These are phyloP conservation scores for Trachelipus rathkii DNA, from an alignment of 1,140 invertebrate species.

Conservation along the genomic window DNA sequence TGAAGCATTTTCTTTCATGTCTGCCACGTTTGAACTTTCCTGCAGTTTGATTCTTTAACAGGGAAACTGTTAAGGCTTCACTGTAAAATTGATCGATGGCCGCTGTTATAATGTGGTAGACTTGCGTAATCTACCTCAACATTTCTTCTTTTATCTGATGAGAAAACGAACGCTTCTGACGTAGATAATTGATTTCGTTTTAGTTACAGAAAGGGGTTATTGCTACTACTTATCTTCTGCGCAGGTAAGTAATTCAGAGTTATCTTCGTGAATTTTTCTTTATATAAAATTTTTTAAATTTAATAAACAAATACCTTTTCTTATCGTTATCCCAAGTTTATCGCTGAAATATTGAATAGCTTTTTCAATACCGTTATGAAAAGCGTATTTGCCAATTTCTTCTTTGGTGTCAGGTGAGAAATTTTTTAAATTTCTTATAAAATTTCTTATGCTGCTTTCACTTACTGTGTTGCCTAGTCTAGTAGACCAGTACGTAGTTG, in stretches of 20 bases:
- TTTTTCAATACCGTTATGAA: conserved; percentile 48
- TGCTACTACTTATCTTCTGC: neutral
- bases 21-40: conserved; percentile 49
- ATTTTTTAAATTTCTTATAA: conserved; percentile 48
- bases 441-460: conserved; percentile 51
- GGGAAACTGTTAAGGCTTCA: conserved; percentile 48
- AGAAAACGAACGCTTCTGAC: conserved; percentile 43
- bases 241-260: conserved; percentile 27
- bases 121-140: conserved; percentile 48
- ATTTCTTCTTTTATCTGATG: conserved; percentile 49
- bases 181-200: conserved; percentile 25
- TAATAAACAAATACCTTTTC: conserved; percentile 48
- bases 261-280: conserved; percentile 39
- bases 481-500: conserved; percentile 43
- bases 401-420: conserved; percentile 49
- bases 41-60: conserved; percentile 49
- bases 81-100: conserved; percentile 48
- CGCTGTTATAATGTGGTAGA: conserved; percentile 45
- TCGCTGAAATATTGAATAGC: conserved; percentile 48
- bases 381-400: conserved; percentile 50
- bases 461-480: conserved; percentile 48
- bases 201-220: conserved; percentile 3
- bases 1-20: conserved; percentile 33
- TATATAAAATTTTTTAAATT: conserved; percentile 49
- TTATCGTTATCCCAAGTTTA: conserved; percentile 46